Conservation (phyloP, 2,113 vertebrate species). For the Cephalopterus ornatus region DNA sequence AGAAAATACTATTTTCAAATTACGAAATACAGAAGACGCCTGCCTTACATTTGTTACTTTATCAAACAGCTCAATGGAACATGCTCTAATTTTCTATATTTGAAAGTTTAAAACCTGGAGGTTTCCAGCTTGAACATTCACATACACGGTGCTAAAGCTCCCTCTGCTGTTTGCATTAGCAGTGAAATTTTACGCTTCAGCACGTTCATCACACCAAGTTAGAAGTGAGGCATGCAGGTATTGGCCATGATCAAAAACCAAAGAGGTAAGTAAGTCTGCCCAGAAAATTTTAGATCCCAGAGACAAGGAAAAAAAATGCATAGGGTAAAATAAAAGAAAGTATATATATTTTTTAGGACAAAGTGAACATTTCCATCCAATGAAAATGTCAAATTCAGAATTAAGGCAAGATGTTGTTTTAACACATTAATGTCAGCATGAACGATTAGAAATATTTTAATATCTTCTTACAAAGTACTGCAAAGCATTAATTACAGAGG, state of each 20-base stretch:
- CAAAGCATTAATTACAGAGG: not conserved
- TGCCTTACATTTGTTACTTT: not conserved
- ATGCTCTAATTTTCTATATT: not conserved
- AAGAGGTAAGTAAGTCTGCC: not conserved
- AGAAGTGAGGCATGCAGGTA: not conserved
- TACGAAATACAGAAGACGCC: not conserved
- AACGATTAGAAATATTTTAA: not conserved
- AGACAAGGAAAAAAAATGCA: rapidly evolving
- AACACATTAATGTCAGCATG: not conserved
- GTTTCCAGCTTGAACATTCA: not conserved
- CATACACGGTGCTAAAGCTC: not conserved
- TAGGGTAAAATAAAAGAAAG: not conserved
- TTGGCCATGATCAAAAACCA: not conserved
- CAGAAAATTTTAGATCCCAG: not conserved
- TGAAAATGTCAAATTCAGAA: not conserved
- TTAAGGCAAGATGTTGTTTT: not conserved
- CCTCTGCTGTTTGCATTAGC: slow-evolving; percentile 47
- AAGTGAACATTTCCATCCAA: not conserved
- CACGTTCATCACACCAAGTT: not conserved
- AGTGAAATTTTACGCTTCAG: not conserved
- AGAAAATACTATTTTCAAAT: not conserved
- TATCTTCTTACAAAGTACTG: not conserved
- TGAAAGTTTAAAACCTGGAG: not conserved
- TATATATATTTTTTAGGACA: not conserved
- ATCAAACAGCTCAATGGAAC: not conserved